These are phyloP conservation scores for Gobiocypris rarus DNA, from an alignment of 2,113 vertebrate genomes.

Conservation along the genomic window DNA sequence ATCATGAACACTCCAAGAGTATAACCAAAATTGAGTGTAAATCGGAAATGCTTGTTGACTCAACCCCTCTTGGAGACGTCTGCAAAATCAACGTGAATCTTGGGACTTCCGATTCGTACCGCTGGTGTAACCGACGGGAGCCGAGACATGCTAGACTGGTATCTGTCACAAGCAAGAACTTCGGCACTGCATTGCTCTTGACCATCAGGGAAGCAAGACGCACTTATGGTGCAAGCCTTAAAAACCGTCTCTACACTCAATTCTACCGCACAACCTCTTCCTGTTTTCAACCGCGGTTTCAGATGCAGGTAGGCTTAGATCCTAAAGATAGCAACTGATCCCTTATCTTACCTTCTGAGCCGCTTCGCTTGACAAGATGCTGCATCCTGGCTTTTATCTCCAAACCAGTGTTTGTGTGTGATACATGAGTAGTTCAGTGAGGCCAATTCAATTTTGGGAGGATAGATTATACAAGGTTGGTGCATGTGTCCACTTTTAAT, in stretches of 20 bases:
- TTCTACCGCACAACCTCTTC: constrained; percentile 35
- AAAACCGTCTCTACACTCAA: constrained; percentile 55
- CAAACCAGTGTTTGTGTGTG: constrained; percentile 62
- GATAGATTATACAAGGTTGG: constrained; percentile 55
- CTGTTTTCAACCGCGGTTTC: constrained; percentile 9
- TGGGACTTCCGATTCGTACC: neutral
- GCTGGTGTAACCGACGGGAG: neutral
- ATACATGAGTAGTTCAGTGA: constrained; percentile 57
- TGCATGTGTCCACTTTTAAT: constrained; percentile 73
- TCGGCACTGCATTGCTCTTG: constrained; percentile 19
- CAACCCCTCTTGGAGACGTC: neutral
- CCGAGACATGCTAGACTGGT: neutral
- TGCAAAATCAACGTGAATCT: constrained; percentile 2
- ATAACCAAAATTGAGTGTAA: neutral
- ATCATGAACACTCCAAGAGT: neutral
- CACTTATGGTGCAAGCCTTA: constrained; percentile 75
- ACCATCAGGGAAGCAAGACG: constrained; percentile 72
- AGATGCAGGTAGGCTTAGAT: constrained; percentile 19
- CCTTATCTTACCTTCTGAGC: constrained; percentile 55
- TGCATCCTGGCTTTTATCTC: constrained; percentile 63
- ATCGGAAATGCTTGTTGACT: neutral
- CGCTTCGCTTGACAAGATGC: constrained; percentile 65
- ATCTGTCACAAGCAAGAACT: neutral
- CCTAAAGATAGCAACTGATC: constrained; percentile 31
- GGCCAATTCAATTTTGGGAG: constrained; percentile 20